These are phyloP conservation scores for Chelmon rostratus DNA, from an alignment of 2,797 vertebrate species.

Conservation along the genomic window DNA sequence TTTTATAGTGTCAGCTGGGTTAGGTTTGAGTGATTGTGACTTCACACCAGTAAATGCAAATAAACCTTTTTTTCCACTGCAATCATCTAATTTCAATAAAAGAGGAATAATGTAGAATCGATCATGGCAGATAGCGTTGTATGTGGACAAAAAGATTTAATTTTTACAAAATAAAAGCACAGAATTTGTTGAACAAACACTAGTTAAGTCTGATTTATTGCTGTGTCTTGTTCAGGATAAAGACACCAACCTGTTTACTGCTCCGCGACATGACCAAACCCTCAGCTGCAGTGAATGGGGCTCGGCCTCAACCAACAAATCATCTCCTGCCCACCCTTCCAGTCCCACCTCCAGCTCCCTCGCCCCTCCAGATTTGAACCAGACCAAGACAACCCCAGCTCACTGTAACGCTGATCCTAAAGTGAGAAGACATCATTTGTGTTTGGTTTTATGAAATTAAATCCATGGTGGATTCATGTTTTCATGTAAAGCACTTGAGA, in stretches of 20 bases:
- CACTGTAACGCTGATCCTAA: slow-evolving; percentile 1
- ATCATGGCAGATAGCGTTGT: not conserved
- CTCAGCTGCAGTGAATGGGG: not conserved
- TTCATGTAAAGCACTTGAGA: not conserved
- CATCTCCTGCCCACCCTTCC: not conserved
- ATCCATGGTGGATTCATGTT: not conserved
- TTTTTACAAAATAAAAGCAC: not conserved
- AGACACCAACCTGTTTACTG: not conserved
- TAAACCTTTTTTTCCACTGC: not conserved
- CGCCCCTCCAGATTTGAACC: slow-evolving; percentile 39
- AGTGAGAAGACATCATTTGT: slow-evolving; percentile 38
- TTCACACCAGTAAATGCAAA: not conserved
- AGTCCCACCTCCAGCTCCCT: not conserved
- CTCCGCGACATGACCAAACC: slow-evolving; percentile 11
- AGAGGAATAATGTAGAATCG: no score
- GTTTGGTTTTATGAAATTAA: not conserved
- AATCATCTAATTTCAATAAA: not conserved
- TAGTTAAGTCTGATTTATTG: not conserved
- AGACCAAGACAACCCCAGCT: slow-evolving; percentile 3
- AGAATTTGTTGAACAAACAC: not conserved
- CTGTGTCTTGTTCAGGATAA: slow-evolving; percentile 23
- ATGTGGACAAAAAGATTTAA: not conserved
- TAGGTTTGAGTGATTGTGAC: not conserved
- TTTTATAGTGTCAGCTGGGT: not conserved
- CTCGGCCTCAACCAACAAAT: not conserved